Conservation (phyloP, 2,113 vertebrate species). For the Alouatta palliata region DNA sequence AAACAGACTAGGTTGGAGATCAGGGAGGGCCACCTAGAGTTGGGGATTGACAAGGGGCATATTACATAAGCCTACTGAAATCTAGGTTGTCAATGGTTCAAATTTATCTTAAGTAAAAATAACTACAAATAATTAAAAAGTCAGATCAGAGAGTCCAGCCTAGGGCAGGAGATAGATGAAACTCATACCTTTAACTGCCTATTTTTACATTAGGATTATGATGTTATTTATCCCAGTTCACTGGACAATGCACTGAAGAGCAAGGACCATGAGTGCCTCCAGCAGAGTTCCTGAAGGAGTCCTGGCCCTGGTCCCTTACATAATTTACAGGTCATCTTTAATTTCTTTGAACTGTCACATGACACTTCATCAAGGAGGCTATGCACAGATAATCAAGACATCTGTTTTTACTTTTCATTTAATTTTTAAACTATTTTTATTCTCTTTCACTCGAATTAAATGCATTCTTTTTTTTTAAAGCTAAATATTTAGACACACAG, state of each 20-base stretch:
- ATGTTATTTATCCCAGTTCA: not conserved
- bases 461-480: not conserved
- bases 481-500: not conserved
- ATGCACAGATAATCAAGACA: not conserved
- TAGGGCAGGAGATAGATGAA: not conserved
- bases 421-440: not conserved
- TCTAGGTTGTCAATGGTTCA: not conserved
- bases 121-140: not conserved
- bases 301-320: not conserved
- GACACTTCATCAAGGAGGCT: not conserved
- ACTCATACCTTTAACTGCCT: not conserved
- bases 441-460: not conserved
- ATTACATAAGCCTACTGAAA: not conserved
- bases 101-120: not conserved
- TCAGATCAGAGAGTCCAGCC: not conserved
- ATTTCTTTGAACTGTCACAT: not conserved
- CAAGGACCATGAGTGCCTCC: not conserved
- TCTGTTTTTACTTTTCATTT: not conserved
- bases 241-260: not conserved
- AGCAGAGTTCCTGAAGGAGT: not conserved
- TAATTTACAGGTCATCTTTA: not conserved
- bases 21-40: not conserved
- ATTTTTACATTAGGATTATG: not conserved
- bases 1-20: not conserved
- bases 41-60: not conserved